phyloP scores from a whole-genome alignment of 2,797 vertebrate genomes.

The Arrhamphus sclerolepis region DNA sequence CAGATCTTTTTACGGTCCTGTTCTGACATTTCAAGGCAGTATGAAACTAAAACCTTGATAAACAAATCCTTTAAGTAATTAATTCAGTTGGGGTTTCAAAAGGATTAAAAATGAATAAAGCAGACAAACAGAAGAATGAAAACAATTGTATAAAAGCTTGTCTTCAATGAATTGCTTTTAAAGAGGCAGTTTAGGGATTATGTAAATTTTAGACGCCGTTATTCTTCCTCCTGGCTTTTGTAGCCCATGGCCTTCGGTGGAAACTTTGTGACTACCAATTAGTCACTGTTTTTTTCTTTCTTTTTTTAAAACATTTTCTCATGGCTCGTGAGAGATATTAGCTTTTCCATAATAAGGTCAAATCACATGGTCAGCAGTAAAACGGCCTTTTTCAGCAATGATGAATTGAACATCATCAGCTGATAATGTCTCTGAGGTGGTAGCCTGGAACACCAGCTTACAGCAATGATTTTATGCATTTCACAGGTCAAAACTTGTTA shows the following conservation, averaged over 20 bases:
- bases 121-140: too few species aligned
- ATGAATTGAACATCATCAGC: conserved; percentile 24
- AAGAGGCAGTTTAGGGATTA: conserved; percentile 16
- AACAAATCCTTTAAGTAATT: too few species aligned
- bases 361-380: conserved; percentile 46
- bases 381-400: conserved; percentile 11
- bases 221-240: neutral
- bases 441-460: conserved; percentile 9
- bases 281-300: conserved; percentile 32
- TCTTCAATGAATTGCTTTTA: neutral
- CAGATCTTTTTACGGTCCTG: too few species aligned
- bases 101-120: too few species aligned
- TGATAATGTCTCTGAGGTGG: neutral
- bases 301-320: conserved; percentile 42
- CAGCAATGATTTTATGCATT: neutral
- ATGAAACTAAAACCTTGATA: too few species aligned
- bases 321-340: conserved; percentile 45
- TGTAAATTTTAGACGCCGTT: conserved; percentile 7
- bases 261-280: conserved; percentile 46
- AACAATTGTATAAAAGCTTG: neutral
- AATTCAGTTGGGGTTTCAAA: too few species aligned
- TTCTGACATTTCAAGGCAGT: too few species aligned
- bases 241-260: conserved; percentile 32
- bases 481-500: too few species aligned
- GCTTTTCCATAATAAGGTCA: conserved; percentile 33